Conservation (phyloP, 2,888 invertebrate species). For the Amphiduros pacificus region DNA sequence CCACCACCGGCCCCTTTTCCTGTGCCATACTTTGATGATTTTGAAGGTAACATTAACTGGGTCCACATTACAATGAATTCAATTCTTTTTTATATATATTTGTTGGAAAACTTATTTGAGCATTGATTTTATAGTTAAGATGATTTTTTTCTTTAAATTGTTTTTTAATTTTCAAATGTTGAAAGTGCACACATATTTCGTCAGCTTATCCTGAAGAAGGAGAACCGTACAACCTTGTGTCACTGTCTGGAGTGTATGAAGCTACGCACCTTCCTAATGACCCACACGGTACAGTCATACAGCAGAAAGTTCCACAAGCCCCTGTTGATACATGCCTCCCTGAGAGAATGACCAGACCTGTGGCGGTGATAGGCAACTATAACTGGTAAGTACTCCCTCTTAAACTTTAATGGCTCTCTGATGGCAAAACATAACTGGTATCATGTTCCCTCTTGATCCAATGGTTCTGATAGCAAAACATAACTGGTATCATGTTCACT, state of each 20-base stretch:
- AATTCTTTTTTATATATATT: background rate
- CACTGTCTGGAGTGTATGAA: slow-evolving; percentile 31
- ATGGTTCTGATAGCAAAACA: too few species aligned
- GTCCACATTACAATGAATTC: too few species aligned
- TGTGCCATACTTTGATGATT: slow-evolving; percentile 36
- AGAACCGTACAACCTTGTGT: slow-evolving; percentile 33
- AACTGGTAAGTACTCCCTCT: too few species aligned
- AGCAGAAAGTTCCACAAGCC: slow-evolving; percentile 24
- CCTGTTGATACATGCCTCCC: slow-evolving; percentile 34
- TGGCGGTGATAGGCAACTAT: slow-evolving; percentile 32
- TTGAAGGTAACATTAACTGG: slow-evolving; percentile 37
- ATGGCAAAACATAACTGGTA: too few species aligned
- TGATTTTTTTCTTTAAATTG: too few species aligned
- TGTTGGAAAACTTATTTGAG: background rate
- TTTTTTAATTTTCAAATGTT: too few species aligned
- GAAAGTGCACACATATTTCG: too few species aligned
- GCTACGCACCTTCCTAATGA: slow-evolving; percentile 2
- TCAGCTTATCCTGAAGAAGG: slow-evolving; percentile 28
- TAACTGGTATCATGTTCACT: too few species aligned
- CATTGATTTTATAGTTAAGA: too few species aligned
- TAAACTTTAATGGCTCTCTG: too few species aligned
- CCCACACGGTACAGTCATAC: slow-evolving; percentile 10
- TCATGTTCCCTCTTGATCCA: too few species aligned
- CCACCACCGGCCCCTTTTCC: slow-evolving; percentile 31
- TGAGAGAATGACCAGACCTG: slow-evolving; percentile 28